Base-by-base conservation (phyloP, 2,797 vertebrate species). In the Oreochromis grahami region DNA sequence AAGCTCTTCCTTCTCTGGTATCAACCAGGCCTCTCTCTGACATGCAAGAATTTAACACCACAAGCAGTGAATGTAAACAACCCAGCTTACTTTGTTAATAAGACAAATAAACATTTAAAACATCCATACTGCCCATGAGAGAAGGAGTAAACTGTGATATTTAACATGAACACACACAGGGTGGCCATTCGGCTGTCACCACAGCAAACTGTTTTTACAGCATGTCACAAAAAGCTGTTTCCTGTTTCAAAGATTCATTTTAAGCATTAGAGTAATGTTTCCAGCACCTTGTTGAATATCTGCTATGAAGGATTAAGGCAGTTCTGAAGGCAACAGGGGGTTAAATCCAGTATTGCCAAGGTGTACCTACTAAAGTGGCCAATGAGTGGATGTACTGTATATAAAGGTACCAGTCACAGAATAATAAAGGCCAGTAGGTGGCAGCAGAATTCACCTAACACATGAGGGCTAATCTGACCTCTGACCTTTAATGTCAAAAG, bases 241-340 rank as follows among this genome's bases (percentile, higher is more conserved):
- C 45, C 45, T 17, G 17, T 48, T 48, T 48, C 45, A 0, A 48
- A 48, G 45, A 48, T 48, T 48, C 45, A 8, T 48, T 48, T 48
- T 0, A n/a, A 5, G 19, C 12, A 5, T 41, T 9, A 24, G 51
- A 52, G 6, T 24, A 52, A 52, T 52, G n/a, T 24, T 52, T 52
- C 0, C 1, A 52, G n/a, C 0, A 53, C 11, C n/a, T 2, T 53
- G 0, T 21, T 52, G 0, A 4, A 52, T 0, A 21, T 21, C n/a
- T 52, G 51, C 10, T 52, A 52, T 52, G n/a, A 52, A 52, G 51
- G 51, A 52, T 52, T 52, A 52, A 52, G 1, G n/a, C 10, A 21
- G 51, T 21, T 52, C n/a, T 4, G n/a, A 21, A 52, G n/a, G n/a
- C n/a, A 21, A 21, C n/a, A 21, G 0, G 3, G 1, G 51, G 51